Base-by-base conservation (phyloP, 2,888 invertebrate genomes). In the Oxyscelio sp. region DNA sequence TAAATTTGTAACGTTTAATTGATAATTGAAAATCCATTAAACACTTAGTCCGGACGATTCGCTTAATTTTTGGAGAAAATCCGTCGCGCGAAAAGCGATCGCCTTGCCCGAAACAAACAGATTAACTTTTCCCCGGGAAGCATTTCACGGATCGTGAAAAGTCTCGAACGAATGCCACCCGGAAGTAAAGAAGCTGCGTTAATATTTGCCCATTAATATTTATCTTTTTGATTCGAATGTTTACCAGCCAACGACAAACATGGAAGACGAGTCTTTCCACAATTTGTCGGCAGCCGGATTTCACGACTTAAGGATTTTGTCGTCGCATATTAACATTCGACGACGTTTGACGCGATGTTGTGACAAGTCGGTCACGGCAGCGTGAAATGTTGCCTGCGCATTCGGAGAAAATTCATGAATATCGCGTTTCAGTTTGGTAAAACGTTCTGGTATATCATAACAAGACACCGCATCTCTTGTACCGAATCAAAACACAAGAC, bases 141-240 rank as follows among this genome's bases (percentile, higher is more conserved):
- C 52, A 43, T 21, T 52, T 43, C 15, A 15, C 13, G 52, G 40
- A 50, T 59, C 40, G 73, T 40, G 21, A 59, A 61, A 73, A 73
- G 61, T 59, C 40, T 3, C 61, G 50, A 38, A 31, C 34, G 59
- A 70, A 59, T 40, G 40, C 24, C 31, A 34, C 8, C 13, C 59
- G 71, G 71, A 52, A 61, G 13, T 19, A 21, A 22, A n/a, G 48
- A 9, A 15, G 58, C 38, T 43, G 11, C 15, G 59, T 38, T 34
- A 54, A 74, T 56, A 65, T 74, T 66, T 66, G 77, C 38, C 24
- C 13, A 77, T 77, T 66, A 66, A 77, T 77, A 77, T 77, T 77
- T 77, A 77, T 77, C 59, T 63, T 48, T 59, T 48, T 66, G 61
- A 45, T 50, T 66, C 27, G 0, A 34, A 38, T 31, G 66, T 68